Base-by-base conservation (phyloP, 2,888 invertebrate genomes). In the Hoplodrina ambigua region DNA sequence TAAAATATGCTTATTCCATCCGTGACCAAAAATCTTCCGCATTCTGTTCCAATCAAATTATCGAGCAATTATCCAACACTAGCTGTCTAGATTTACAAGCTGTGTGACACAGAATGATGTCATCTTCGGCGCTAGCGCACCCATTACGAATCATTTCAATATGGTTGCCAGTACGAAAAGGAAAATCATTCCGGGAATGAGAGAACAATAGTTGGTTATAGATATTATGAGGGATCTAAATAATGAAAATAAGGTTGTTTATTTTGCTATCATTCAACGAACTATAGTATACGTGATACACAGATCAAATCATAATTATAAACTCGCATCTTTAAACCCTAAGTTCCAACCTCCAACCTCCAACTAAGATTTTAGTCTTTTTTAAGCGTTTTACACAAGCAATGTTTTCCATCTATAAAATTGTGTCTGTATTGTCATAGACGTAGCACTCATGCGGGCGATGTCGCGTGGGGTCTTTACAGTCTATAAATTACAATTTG, bases 101-200 rank as follows among this genome's bases (percentile, higher is more conserved):
- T 41, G 68, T 78, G 72, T 84, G 80, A 75, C 82, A 78, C 72
- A 61, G 37, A 52, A 56, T 82, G 82, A 82, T 82, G 76, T 82
- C 82, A 78, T 81, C 54, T 41, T 63, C 46, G 25, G 72, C 69
- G 71, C 72, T 68, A 72, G 68, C 71, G 70, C 75, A 82, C 66
- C 69, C 50, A 78, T 77, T 33, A 57, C 73, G 60, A 81, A 72
- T 81, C 37, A 72, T 41, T 72, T 55, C 72, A 68, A 78, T 70
- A 78, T 61, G 57, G 60, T 77, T 61, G 70, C 63, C 72, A 46
- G 25, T 52, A 53, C 30, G 49, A 33, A 59, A 78, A 61, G 67
- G 67, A 72, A 78, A 81, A 81, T 56, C 44, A 61, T 62, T 70
- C 10, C 25, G 6, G 13, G 46, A 49, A 58, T n/a, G 11, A 59